Conservation (phyloP, 1,140 invertebrate species). For the Papilio dardanus region DNA sequence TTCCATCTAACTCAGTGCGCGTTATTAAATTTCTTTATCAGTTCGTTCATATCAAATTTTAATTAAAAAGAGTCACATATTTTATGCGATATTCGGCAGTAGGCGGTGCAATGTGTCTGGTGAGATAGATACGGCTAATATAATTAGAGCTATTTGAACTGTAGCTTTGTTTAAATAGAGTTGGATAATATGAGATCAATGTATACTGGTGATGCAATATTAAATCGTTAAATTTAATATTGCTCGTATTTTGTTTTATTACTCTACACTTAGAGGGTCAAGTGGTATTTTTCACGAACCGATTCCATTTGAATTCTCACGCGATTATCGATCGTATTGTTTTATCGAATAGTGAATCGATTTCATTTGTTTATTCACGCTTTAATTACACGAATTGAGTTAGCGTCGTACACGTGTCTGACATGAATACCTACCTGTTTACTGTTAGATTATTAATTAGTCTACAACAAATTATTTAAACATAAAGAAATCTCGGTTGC, state of each 20-base stretch:
- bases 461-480: neutral
- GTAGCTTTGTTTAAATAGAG: slow-evolving; percentile 41
- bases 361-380: slow-evolving; percentile 26
- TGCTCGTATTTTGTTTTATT: slow-evolving; percentile 77
- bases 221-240: slow-evolving; percentile 81
- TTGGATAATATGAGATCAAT: slow-evolving; percentile 50
- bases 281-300: slow-evolving; percentile 63
- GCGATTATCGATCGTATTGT: slow-evolving; percentile 65
- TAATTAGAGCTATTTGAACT: slow-evolving; percentile 54
- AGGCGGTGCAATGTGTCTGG: slow-evolving; percentile 66
- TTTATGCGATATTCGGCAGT: slow-evolving; percentile 76
- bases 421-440: slow-evolving; percentile 11
- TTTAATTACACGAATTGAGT: slow-evolving; percentile 12
- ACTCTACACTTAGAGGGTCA: slow-evolving; percentile 66
- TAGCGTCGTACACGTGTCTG: slow-evolving; percentile 11
- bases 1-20: slow-evolving; percentile 60
- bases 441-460: neutral
- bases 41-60: slow-evolving; percentile 74
- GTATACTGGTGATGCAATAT: slow-evolving; percentile 67
- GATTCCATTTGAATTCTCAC: slow-evolving; percentile 75
- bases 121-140: slow-evolving; percentile 52
- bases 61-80: slow-evolving; percentile 81
- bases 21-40: slow-evolving; percentile 78
- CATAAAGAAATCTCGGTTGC: neutral
- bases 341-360: slow-evolving; percentile 48